Percentiles rank a stretch among this genome's conserved stretches.
Evolutionary conservation across 2,113 vertebrate species (phyloP).

Genomic region (Globicephala melas): DNA sequence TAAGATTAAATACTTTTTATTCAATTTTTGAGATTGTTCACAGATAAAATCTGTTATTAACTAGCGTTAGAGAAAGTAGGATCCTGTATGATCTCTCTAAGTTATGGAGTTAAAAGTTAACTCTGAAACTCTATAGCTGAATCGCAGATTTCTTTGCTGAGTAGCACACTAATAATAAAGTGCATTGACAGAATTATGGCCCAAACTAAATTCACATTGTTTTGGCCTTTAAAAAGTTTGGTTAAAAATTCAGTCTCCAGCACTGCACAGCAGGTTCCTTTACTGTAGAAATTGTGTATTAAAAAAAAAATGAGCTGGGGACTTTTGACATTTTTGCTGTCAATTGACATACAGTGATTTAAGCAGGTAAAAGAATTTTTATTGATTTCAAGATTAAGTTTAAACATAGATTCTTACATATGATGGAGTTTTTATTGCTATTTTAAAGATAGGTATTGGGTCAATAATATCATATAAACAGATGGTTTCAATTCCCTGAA

Average conservation of each 20-base stretch:
- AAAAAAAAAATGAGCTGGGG: background rate
- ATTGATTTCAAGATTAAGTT: constrained; percentile 64
- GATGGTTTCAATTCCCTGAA: constrained; percentile 28
- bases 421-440: constrained; percentile 64
- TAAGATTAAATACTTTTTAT: constrained; percentile 13
- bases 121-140: background rate
- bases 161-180: constrained; percentile 64
- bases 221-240: constrained; percentile 62
- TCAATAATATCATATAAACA: constrained; percentile 64
- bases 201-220: constrained; percentile 60
- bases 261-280: constrained; percentile 6
- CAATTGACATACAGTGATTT: constrained; percentile 70
- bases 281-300: constrained; percentile 51
- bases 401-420: constrained; percentile 63
- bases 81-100: background rate
- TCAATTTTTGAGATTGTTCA: background rate
- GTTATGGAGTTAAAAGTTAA: constrained; percentile 20
- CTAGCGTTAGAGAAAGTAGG: background rate
- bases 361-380: constrained; percentile 63
- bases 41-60: constrained; percentile 30
- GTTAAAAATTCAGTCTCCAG: constrained; percentile 67
- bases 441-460: constrained; percentile 60
- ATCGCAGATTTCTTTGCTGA: constrained; percentile 62
- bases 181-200: constrained; percentile 59
- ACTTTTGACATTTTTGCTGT: constrained; percentile 50